Evolutionary conservation across 2,888 invertebrate genomes (phyloP).

Genomic region (Dynastes grantii): DNA sequence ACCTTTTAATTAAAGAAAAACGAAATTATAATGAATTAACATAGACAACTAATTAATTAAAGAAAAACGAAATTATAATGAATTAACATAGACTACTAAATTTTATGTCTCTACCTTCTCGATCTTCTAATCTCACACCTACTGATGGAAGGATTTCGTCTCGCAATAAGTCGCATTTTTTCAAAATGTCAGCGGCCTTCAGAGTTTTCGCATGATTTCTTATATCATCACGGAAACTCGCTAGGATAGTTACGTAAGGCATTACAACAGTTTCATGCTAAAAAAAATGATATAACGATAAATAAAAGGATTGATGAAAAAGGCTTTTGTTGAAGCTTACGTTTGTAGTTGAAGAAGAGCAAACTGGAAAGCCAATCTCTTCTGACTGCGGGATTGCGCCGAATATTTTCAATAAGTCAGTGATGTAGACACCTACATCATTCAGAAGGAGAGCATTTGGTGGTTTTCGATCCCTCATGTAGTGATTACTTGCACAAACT

Average conservation of each 20-base stretch:
- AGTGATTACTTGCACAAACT: slow-evolving; percentile 89
- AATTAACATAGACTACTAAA: no score
- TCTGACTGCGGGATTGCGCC: slow-evolving; percentile 81
- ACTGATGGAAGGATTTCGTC: slow-evolving; percentile 91
- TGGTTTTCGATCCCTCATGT: slow-evolving; percentile 78
- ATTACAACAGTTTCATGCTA: slow-evolving; percentile 83
- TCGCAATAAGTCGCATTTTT: slow-evolving; percentile 90
- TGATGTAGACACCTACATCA: slow-evolving; percentile 88
- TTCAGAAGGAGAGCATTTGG: slow-evolving; percentile 79
- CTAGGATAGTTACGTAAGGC: slow-evolving; percentile 90
- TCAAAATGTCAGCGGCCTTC: slow-evolving; percentile 81
- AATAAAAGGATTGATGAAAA: background rate
- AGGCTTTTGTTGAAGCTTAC: slow-evolving; percentile 37
- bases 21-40: no score
- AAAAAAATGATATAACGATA: slow-evolving; percentile 33
- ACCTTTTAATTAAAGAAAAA: slow-evolving; percentile 57
- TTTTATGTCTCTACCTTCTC: slow-evolving; percentile 74
- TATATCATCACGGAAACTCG: slow-evolving; percentile 88
- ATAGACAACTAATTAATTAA: no score
- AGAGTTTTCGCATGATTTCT: slow-evolving; percentile 78
- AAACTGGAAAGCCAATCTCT: slow-evolving; percentile 83
- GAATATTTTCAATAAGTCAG: slow-evolving; percentile 84
- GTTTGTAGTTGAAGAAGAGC: slow-evolving; percentile 53
- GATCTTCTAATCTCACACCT: slow-evolving; percentile 96
- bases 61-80: no score